Evolutionary conservation across 2,797 vertebrate genomes (phyloP), one percentile per base, ranked within the genome.

Genomic region (Eleutherodactylus coqui): DNA sequence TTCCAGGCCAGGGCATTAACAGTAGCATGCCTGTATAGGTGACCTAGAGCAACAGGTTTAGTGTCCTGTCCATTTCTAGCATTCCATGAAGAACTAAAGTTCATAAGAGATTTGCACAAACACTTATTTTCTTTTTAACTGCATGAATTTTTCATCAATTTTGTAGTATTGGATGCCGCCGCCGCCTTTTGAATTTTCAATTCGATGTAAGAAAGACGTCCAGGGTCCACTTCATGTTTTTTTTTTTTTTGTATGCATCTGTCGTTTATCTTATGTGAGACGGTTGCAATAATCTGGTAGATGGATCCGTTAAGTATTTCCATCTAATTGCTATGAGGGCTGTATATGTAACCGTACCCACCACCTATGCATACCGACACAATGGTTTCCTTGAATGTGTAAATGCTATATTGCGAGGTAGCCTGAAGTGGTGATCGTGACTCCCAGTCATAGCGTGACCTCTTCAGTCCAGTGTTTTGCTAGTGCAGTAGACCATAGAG

Each of bases 21-120:
- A 51, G 76, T 38, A 60, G 86, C 77, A 49, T 85, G 86, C 89
- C 87, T 9, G 88, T 84, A 13, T 32, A 64, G 62, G 79, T 69
- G 38, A 45, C 79, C 27, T 14, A 27, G 13, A 62, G 34, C 24
- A 79, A 79, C 10, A 58, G 11, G 51, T n/a, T 24, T 8, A 13
- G 10, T 24, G 51, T 34, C 51, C 41, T 27, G 34, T 34, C 93
- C 92, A 90, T 91, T 91, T 91, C 90, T 72, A 58, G 72, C 89
- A 1, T 73, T 45, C 9, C 10, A 41, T 21, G 2, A 69, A 38
- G 21, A 34, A 7, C 21, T 43, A 27, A 29, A 43, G 24, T 10
- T 73, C 4, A 45, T 24, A 70, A 45, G 2, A 73, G 10, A 3
- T 70, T 41, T 38, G 36, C 64, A 21, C 34, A 36, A 34, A 67